Evolutionary conservation across 2,113 vertebrate genomes (phyloP).

Genomic region (Madoqua kirkii): DNA sequence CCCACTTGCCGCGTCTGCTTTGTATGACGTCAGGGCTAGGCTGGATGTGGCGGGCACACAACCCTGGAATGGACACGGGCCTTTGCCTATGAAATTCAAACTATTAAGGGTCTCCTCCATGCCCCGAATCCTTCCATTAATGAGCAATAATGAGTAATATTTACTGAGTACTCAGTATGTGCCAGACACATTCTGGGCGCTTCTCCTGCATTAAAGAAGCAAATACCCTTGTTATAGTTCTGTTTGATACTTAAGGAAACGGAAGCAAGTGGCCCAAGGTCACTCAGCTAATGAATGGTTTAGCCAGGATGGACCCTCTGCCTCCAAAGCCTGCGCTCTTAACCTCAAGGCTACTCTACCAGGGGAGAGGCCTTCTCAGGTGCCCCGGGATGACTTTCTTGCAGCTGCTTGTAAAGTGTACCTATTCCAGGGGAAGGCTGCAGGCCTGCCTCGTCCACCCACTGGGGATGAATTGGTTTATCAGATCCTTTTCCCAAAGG

Average conservation of each 20-base stretch:
- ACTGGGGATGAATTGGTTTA: not conserved
- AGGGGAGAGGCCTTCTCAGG: not conserved
- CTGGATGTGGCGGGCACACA: accelerated
- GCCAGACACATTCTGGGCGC: not conserved
- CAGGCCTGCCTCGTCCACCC: not conserved
- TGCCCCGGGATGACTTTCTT: not conserved
- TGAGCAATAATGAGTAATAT: not conserved
- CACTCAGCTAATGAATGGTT: not conserved
- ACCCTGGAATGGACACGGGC: not conserved
- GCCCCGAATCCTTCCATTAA: not conserved
- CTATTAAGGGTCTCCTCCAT: not conserved
- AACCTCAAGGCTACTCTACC: not conserved
- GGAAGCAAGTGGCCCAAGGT: not conserved
- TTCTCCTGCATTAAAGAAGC: not conserved
- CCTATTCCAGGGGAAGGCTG: not conserved
- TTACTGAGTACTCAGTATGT: not conserved
- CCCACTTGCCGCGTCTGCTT: too few relatives aligned
- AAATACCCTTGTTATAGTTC: not conserved
- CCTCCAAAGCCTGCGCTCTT: not conserved
- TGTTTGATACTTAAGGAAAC: not conserved
- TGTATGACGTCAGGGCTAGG: not conserved
- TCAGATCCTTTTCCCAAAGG: not conserved
- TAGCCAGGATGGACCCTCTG: not conserved
- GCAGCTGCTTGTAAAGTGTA: not conserved
- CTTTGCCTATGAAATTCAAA: not conserved